Conservation (phyloP, 2,888 invertebrate genomes). For the Poecilus cupreus region DNA sequence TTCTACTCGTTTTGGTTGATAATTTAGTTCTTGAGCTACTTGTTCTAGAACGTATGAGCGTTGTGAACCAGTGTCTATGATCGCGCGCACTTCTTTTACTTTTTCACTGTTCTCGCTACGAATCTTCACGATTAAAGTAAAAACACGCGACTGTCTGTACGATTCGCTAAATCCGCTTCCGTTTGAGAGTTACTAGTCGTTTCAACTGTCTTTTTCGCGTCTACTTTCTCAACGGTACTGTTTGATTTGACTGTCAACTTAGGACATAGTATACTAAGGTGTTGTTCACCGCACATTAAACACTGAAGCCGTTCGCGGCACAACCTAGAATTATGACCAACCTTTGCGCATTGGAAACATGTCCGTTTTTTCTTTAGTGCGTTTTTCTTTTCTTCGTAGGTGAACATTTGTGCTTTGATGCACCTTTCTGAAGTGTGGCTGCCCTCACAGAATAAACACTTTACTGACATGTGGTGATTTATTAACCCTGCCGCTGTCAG, state of each 20-base stretch:
- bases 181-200: not conserved
- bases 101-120: not conserved
- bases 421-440: too few relatives aligned
- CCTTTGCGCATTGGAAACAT: not conserved
- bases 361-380: not conserved
- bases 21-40: too few relatives aligned
- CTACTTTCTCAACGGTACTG: too few relatives aligned
- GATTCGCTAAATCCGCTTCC: not conserved
- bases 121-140: too few relatives aligned
- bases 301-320: too few relatives aligned
- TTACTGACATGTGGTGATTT: too few relatives aligned
- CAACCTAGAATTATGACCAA: not conserved
- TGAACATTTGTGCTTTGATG: not conserved
- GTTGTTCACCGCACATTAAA: not conserved
- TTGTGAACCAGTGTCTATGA: constrained; percentile 17
- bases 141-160: too few relatives aligned
- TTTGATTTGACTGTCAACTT: too few relatives aligned
- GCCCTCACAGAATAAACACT: constrained; percentile 33
- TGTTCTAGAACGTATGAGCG: too few relatives aligned
- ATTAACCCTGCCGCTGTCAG: too few relatives aligned
- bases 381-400: not conserved
- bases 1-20: too few relatives aligned
- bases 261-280: not conserved
- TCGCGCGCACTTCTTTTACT: not conserved
- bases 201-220: too few relatives aligned